These are phyloP conservation scores for Rhadina sibilatrix DNA, from an alignment of 2,113 vertebrate genomes.

Conservation along the genomic window DNA sequence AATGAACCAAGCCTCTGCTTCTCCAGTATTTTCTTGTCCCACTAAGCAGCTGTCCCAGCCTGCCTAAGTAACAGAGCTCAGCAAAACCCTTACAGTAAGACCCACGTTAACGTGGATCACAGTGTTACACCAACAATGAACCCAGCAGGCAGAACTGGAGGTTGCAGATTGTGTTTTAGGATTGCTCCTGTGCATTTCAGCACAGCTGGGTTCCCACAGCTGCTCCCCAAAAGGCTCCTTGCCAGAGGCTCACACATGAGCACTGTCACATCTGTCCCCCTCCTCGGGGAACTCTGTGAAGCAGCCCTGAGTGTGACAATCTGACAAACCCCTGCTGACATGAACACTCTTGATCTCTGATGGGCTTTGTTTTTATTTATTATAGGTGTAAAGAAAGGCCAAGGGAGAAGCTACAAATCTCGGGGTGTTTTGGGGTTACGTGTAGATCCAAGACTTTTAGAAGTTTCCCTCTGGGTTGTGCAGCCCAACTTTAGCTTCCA, in stretches of 20 bases:
- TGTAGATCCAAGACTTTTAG: not conserved
- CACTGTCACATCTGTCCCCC: not conserved
- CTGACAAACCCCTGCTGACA: not conserved
- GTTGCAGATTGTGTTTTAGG: fast-evolving
- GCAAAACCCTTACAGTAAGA: not conserved
- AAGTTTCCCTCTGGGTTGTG: not conserved
- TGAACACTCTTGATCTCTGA: fast-evolving
- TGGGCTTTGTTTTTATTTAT: not conserved
- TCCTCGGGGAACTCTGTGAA: not conserved
- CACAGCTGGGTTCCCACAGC: not conserved
- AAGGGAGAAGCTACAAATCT: not conserved
- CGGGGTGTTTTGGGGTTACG: not conserved
- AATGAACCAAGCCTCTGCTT: not conserved
- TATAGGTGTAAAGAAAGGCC: not conserved
- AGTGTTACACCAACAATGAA: fast-evolving
- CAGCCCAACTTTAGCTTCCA: not conserved
- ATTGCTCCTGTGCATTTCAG: not conserved
- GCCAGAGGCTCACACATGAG: not conserved
- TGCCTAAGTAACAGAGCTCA: not conserved
- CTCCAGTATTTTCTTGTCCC: not conserved
- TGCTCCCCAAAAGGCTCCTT: not conserved
- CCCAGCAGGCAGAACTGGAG: not conserved
- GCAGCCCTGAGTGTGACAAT: not conserved
- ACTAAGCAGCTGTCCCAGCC: fast-evolving
- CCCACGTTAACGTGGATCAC: fast-evolving